These are phyloP conservation scores for Girardinus metallicus DNA, from an alignment of 2,797 vertebrate genomes.

Conservation along the genomic window DNA sequence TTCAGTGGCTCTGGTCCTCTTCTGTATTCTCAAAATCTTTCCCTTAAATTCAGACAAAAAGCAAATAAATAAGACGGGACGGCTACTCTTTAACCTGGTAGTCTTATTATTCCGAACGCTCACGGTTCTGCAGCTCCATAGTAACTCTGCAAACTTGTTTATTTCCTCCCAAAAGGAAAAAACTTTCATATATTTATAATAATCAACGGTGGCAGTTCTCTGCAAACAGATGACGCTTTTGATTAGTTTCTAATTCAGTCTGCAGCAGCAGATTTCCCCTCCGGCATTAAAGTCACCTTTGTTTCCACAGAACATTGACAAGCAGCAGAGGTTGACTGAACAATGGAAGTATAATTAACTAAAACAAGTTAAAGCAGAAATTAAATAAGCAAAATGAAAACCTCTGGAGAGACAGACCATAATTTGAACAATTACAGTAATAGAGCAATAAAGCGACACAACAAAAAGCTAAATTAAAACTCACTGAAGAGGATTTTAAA, in stretches of 20 bases:
- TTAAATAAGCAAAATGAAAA: conserved; percentile 1
- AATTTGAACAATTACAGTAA: neutral
- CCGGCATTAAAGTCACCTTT: neutral
- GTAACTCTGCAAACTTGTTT: neutral
- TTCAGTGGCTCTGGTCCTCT: too few species aligned
- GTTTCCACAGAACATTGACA: neutral
- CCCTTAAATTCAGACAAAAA: neutral
- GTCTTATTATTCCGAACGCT: neutral
- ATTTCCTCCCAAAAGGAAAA: neutral
- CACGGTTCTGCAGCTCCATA: neutral
- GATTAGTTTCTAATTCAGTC: neutral
- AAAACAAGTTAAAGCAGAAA: neutral
- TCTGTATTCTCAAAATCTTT: too few species aligned
- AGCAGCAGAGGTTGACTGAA: neutral
- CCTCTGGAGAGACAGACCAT: neutral
- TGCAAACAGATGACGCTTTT: neutral
- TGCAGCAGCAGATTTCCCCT: neutral
- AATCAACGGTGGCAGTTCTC: neutral
- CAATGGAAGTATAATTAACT: neutral
- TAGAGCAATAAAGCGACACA: neutral
- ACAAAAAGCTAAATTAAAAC: neutral
- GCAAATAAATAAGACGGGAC: neutral
- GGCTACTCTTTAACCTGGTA: neutral
- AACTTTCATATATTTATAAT: neutral
- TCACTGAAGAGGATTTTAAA: neutral